Evolutionary conservation across 1,140 invertebrate species (phyloP), one percentile per base, ranked within the genome.

Genomic region (Caerostris extrusa): DNA sequence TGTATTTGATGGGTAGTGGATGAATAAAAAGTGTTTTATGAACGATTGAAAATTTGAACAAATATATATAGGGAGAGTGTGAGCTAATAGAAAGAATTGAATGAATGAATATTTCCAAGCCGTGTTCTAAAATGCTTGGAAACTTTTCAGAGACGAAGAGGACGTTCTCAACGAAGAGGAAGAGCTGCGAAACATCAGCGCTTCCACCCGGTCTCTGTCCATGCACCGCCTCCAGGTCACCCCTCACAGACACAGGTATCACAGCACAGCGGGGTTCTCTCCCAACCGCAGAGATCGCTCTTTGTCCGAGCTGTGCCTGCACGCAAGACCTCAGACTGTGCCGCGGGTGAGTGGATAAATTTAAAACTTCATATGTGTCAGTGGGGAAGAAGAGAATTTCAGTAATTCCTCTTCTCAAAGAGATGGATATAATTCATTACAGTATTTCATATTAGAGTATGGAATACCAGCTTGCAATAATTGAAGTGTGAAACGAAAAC

Each of bases 301-400:
- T 7, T 90, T 71, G 6, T 94, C 93, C 0, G 93, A 94, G 61
- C 50, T 94, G 53, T 94, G 93, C 10, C 61, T 94, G 17, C 93
- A 90, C 34, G 93, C 86, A 12, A 57, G n/a, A 3, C 50, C 86
- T 3, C 14, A 77, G 0, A 83, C 93, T n/a, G 87, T 94, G 14
- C 87, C 93, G 17, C 87, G 90, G 88, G 93, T 94, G 67, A 7
- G 58, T 3, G 10, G 8, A 14, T 53, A 14, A 88, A 19, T 88
- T 5, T 50, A n/a, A 64, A n/a, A 17, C 61, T 12, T 7, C 71
- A 53, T 77, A 34, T 34, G 1, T 77, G 34, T 4, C 7, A 19
- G 71, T 34, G 61, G 12, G 10, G 17, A 34, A 34, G 34, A 34
- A 34, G 34, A 34, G 34, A 34, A 34, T 34, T 34, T 34, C 34